Evolutionary conservation across 2,113 vertebrate genomes (phyloP), one percentile per base, ranked within the genome.

Genomic region (Uria aalge): DNA sequence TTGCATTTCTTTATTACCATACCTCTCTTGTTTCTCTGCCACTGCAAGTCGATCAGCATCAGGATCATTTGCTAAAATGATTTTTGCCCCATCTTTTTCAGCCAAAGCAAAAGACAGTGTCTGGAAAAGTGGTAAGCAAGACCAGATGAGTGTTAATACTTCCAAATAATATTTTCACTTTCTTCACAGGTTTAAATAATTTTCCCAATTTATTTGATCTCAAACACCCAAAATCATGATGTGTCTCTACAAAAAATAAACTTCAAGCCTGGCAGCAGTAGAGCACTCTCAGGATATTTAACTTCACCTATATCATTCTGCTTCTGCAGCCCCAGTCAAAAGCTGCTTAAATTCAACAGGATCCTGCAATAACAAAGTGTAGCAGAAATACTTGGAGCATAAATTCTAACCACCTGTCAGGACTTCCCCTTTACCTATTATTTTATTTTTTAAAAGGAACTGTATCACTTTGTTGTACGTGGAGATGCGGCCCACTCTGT

Each of bases 21-120:
- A 99, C 99, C 99, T 99, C 77, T 98, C 97, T 96, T 99, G 99
- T 84, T 98, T 99, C 96, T 99, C 99, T 78, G 99, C 99, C 66
- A 99, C 97, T 68, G 99, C 99, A 82, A 99, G 98, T 47, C 99
- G 98, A 96, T 99, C 99, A 53, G 99, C 99, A 88, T 99, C 99
- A 12, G 99, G 99, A 89, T 99, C 99, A 69, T 99, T 99, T 23
- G 99, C 99, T 96, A 99, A 95, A 96, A 99, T 97, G 41, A 99
- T 97, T 92, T 95, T 97, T 78, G 99, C 99, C n/a, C 98, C 98
- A 91, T 98, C 98, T 96, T 97, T 99, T 48, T 99, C 99, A 72
- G 99, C 99, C 96, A 99, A 97, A 34, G 98, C 98, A 97, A 99
- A 99, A 24, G 99, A 99, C 93, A 99, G 92, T 1, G 98, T 99